Base-by-base conservation (phyloP, 2,113 vertebrate genomes). In the Redunca redunca region DNA sequence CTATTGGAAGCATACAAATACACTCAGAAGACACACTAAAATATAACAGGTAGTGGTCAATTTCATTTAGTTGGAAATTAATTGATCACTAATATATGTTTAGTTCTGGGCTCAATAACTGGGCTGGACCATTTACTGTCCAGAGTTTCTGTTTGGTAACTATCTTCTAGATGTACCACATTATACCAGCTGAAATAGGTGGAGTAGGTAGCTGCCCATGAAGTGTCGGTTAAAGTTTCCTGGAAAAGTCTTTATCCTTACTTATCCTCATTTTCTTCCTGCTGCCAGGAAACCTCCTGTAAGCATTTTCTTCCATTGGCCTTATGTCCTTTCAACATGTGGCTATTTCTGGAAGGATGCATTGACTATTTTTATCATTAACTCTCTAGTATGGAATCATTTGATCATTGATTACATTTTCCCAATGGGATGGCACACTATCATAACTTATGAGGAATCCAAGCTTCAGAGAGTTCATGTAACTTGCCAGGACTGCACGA, bases 51-150 rank as follows among this genome's bases (percentile, higher is more conserved):
- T 16, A 74, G 77, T 46, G 36, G 15, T 53, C 21, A 60, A 55
- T 87, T 93, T 95, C 81, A 80, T 64, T 46, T 46, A 83, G 55
- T 26, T 58, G 83, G 57, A 82, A 95, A 95, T 94, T 78, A 95
- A 90, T 36, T 81, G 55, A 86, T 9, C 15, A 58, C 33, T 84
- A 55, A 46, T 48, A 81, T 30, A 46, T 62, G 36, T 53, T 55
- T 93, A 82, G n/a, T 28, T 95, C 48, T 43, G 7, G 62, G 58
- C 23, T 74, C 7, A 55, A 26, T 80, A 88, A 87, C 16, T 77
- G 23, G 8, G 17, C 55, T 95, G 80, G 10, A 82, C 7, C 33
- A 48, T 94, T 80, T 91, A 81, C 67, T 88, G 83, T 48, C 74
- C 84, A 80, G 50, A 71, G n/a, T 93, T 94, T 91, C 74, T 96